A percentile compares a stretch with the other conserved stretches of the same genome.
These are phyloP conservation scores for Ochropleura leucogaster DNA, from an alignment of 2,888 invertebrate genomes.

Conservation along the genomic window DNA sequence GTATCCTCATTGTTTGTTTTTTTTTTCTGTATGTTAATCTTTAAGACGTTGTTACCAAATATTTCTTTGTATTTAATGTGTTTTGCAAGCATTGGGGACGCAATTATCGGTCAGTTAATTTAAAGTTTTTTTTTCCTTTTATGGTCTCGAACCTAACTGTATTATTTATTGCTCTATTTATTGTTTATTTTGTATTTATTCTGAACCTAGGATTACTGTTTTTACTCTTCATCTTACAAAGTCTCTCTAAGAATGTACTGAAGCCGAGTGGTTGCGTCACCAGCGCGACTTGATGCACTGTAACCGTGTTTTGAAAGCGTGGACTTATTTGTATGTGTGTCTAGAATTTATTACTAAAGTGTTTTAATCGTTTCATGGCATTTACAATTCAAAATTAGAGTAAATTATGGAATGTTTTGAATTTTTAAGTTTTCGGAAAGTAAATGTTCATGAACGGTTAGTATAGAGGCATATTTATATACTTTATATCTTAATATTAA, in stretches of 20 bases:
- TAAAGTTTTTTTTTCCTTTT: slow-evolving; percentile 24
- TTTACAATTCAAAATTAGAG: slow-evolving; percentile 44
- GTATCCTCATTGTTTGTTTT: slow-evolving; percentile 68
- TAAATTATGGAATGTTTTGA: neutral
- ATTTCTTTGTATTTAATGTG: slow-evolving; percentile 86
- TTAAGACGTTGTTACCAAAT: slow-evolving; percentile 90
- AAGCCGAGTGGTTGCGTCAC: slow-evolving; percentile 49
- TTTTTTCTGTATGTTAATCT: slow-evolving; percentile 70
- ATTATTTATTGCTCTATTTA: slow-evolving; percentile 49
- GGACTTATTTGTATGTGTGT: slow-evolving; percentile 63
- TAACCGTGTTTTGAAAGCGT: slow-evolving; percentile 66
- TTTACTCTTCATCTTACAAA: slow-evolving; percentile 11
- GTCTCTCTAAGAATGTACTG: slow-evolving; percentile 44
- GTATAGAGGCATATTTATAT: slow-evolving; percentile 67
- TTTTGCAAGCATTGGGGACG: slow-evolving; percentile 70
- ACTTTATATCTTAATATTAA: slow-evolving; percentile 64
- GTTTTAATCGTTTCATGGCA: slow-evolving; percentile 53
- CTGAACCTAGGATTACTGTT: slow-evolving; percentile 29
- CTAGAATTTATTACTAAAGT: slow-evolving; percentile 56
- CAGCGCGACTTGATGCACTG: slow-evolving; percentile 51
- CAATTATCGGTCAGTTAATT: slow-evolving; percentile 45
- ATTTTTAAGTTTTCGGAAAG: slow-evolving; percentile 5
- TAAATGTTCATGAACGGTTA: slow-evolving; percentile 53
- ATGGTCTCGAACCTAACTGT: slow-evolving; percentile 35
- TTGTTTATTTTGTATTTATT: slow-evolving; percentile 41